phyloP scores from a whole-genome alignment of 1,140 invertebrate genomes.

The Reticulitermes speratus region DNA sequence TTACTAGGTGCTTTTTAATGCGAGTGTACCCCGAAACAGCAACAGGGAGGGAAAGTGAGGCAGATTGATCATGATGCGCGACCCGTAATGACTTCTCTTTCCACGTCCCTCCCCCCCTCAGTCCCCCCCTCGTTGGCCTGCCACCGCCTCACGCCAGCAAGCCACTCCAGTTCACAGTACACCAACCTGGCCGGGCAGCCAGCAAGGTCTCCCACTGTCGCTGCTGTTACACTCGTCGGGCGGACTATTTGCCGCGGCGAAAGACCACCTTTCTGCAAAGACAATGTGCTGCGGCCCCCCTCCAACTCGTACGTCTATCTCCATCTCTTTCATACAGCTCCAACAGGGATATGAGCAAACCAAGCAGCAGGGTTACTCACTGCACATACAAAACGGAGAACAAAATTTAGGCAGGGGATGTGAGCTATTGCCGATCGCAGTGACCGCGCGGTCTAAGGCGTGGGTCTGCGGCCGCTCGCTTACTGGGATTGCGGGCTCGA shows the following conservation, averaged over 20 bases:
- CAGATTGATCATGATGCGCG: constrained; percentile 28
- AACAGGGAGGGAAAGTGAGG: constrained; percentile 23
- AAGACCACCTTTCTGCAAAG: constrained; percentile 10
- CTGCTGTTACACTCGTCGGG: background rate
- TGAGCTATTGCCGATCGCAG: too few species aligned
- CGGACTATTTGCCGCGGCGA: constrained; percentile 23
- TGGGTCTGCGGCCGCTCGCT: too few species aligned
- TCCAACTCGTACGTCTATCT: background rate
- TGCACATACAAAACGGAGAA: too few species aligned
- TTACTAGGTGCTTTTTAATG: background rate
- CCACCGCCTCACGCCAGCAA: background rate
- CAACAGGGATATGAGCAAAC: background rate
- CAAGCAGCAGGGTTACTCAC: background rate
- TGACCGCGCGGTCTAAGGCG: too few species aligned
- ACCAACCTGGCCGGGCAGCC: background rate
- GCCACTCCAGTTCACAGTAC: background rate
- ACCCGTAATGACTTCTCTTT: constrained; percentile 29
- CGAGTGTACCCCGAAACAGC: background rate
- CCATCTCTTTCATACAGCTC: background rate
- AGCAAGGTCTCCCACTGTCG: background rate
- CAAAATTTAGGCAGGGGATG: too few species aligned
- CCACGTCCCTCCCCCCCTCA: background rate
- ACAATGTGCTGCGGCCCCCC: background rate
- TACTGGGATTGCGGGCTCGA: too few species aligned
- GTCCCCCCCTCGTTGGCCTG: background rate